Percentiles rank a stretch among this genome's conserved stretches.
These are phyloP conservation scores for Coluber constrictor DNA, from an alignment of 2,797 vertebrate genomes.

Conservation along the genomic window DNA sequence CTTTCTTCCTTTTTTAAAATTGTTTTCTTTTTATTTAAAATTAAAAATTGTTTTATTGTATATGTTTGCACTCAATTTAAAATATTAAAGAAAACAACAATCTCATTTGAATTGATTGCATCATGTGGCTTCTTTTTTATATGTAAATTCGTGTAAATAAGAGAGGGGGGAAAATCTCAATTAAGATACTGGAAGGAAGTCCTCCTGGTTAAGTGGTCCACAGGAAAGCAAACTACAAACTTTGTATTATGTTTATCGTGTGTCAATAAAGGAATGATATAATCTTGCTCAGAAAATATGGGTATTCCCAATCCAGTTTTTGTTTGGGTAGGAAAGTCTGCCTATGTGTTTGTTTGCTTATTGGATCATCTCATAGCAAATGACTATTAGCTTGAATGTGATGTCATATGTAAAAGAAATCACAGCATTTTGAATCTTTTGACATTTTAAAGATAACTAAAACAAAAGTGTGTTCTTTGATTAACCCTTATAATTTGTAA, in stretches of 20 bases:
- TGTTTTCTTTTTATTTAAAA: background rate
- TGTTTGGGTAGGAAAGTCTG: background rate
- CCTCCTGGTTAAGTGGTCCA: background rate
- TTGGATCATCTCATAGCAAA: background rate
- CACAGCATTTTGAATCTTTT: background rate
- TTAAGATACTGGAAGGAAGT: background rate
- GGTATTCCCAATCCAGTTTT: background rate
- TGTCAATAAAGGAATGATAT: background rate
- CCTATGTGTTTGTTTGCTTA: background rate
- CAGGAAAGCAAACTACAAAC: background rate
- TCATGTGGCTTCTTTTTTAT: constrained; percentile 20
- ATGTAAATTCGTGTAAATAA: constrained; percentile 23
- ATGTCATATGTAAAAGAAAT: background rate
- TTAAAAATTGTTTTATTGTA: background rate
- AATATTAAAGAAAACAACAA: background rate
- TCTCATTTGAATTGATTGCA: background rate
- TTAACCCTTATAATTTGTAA: background rate
- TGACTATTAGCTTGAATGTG: background rate
- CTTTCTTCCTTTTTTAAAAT: background rate
- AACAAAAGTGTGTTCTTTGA: background rate
- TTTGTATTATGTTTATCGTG: background rate
- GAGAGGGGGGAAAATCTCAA: background rate
- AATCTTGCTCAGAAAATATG: background rate
- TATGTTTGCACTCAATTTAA: background rate
- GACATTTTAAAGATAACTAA: background rate